Base-by-base conservation (phyloP, 2,797 vertebrate species). In the Lates japonicus region DNA sequence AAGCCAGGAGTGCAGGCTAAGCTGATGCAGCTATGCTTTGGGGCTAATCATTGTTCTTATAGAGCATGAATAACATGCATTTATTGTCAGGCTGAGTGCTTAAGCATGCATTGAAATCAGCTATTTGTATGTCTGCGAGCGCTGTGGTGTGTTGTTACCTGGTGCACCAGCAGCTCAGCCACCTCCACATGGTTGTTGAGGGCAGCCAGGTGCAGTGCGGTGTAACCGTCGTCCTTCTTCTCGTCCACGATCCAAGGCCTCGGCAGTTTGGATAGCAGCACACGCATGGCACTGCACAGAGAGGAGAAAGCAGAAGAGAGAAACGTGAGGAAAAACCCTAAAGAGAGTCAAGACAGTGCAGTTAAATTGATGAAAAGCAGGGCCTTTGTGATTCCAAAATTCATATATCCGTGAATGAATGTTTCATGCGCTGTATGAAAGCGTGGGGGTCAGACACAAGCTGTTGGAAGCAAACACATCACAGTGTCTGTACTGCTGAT, bases 141-240 rank as follows among this genome's bases (percentile, higher is more conserved):
- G 35, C 11, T 39, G 25, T 29, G 25, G 14, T 48, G 44, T 55
- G 72, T 25, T 33, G 33, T 69, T 96, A 99, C 98, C 98, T 99
- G 98, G 93, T 99, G 98, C 67, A 99, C 98, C 87, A 99, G 76
- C 37, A 99, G 96, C 93, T 99, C 98, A 48, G 98, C 98, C 88
- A 99, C 98, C 93, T 99, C 98, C 71, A 99, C 98, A 0, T 99
- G 98, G 94, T 99, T 99, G 95, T 99, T 99, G 83, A 99, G 98
- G 54, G 98, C 98, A 66, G 98, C 98, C 86, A 99, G 94, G 92
- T 99, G 98, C 88, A 99, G 95, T 2, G 98, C 98, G 1, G 98
- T 99, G 90, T 99, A 99, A 25, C 98, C 98, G 68, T 99, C 98
- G 52, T 99, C 98, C 89, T 99, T 99, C 91, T 99, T 99, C 93